Base-by-base conservation (phyloP, 2,888 invertebrate genomes). In the Coleophora deauratella region DNA sequence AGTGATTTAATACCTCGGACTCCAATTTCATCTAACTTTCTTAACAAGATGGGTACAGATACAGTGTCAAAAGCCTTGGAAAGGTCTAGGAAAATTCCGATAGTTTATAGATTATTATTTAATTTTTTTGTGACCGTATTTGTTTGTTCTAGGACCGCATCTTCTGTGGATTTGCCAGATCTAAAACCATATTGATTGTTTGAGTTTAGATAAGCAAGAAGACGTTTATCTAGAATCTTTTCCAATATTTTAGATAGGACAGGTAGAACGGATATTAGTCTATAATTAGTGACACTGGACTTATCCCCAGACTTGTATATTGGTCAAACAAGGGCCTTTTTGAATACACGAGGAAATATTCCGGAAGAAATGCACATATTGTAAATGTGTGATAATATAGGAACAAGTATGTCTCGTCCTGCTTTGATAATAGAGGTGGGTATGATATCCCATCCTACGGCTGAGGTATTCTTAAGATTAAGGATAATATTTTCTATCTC, bases 11-110 rank as follows among this genome's bases (percentile, higher is more conserved):
- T 21, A 11, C 40, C 46, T 11, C 46, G 11, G 10, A 46, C 33
- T n/a, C 49, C 46, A 3, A 46, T 7, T 10, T 1, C 1, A 35
- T 49, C 46, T 9, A 46, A 33, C 15, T 43, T 41, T 6, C 13
- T n/a, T 11, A 42, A 6, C 27, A 38, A 38, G 31, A 37, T 27
- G 12, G 46, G 38, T 40, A 38, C n/a, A 47, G 33, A 11, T 39
- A 33, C 11, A 27, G n/a, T n/a, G n/a, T n/a, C n/a, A n/a, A n/a
- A n/a, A n/a, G n/a, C n/a, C n/a, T n/a, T n/a, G n/a, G n/a, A 27
- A 1, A 33, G 28, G 8, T 36, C 31, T 36, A 43, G 13, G 28
- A 39, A 43, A 14, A 43, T 21, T 1, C 38, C 11, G 12, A 40
- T 9, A 21, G 27, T 21, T 33, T 43, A 39, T 7, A 36, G 13